Conservation (phyloP, 1,140 invertebrate genomes). For the Drosophila pachea region DNA sequence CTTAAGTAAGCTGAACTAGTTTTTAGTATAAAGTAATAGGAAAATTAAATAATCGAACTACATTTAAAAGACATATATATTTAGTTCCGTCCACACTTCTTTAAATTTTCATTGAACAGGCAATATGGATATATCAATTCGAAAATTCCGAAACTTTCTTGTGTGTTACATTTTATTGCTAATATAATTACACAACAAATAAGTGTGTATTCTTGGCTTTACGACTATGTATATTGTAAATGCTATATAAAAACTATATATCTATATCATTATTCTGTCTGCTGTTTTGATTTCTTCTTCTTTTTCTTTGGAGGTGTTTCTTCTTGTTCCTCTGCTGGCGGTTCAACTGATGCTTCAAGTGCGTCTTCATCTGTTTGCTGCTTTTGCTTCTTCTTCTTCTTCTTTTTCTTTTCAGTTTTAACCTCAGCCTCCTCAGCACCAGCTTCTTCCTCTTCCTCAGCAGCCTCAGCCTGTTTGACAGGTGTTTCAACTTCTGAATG, state of each 20-base stretch:
- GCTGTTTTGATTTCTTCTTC: conserved; percentile 71
- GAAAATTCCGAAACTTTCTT: background rate
- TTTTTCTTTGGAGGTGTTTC: conserved; percentile 73
- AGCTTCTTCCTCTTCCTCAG: conserved; percentile 27
- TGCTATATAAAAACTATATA: conserved; percentile 47
- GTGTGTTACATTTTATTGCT: conserved; percentile 65
- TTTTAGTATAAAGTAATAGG: too few relatives aligned
- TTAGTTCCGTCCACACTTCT: too few relatives aligned
- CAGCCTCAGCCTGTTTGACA: conserved; percentile 59
- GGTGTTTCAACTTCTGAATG: conserved; percentile 78
- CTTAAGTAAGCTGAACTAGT: background rate
- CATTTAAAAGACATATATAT: too few relatives aligned
- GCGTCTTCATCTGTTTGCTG: conserved; percentile 56
- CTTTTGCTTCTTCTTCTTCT: conserved; percentile 62
- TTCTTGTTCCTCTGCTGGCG: conserved; percentile 77
- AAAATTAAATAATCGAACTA: too few relatives aligned
- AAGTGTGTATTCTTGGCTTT: conserved; percentile 37
- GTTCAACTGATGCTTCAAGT: conserved; percentile 63
- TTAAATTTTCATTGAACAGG: too few relatives aligned
- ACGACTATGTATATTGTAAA: conserved; percentile 35
- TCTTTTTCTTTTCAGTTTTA: conserved; percentile 43
- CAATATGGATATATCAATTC: too few relatives aligned
- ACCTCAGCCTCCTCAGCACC: conserved; percentile 19
- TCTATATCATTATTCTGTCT: conserved; percentile 49
- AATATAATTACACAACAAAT: conserved; percentile 54